Evolutionary conservation across 1,140 invertebrate species (phyloP).

Genomic region (Heterodera schachtii): DNA sequence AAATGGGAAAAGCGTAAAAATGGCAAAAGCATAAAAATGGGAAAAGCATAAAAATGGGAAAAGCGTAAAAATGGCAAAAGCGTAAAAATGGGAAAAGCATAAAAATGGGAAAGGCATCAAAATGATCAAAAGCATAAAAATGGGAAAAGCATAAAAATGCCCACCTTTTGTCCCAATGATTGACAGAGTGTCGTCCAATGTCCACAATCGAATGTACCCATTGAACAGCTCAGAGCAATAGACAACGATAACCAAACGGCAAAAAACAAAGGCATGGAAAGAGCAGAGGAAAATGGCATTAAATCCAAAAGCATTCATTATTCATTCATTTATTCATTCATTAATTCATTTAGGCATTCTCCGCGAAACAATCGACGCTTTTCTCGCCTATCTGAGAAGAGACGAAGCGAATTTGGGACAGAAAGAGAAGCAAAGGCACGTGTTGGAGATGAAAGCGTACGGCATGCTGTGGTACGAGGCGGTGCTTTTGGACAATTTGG

Average conservation of each 20-base stretch:
- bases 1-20: too few species aligned
- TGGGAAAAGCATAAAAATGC: too few species aligned
- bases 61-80: too few species aligned
- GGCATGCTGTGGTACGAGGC: not conserved
- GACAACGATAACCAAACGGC: not conserved
- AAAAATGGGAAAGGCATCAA: too few species aligned
- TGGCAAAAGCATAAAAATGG: too few species aligned
- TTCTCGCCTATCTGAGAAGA: not conserved
- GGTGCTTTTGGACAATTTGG: not conserved
- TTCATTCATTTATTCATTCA: too few species aligned
- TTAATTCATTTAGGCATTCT: not conserved
- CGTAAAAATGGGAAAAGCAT: too few species aligned
- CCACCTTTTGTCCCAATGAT: too few species aligned
- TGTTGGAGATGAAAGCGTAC: not conserved
- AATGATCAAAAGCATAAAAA: not conserved
- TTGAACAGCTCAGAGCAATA: not conserved
- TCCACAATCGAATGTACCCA: not conserved
- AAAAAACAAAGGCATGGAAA: not conserved
- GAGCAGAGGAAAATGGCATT: too few species aligned
- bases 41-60: too few species aligned
- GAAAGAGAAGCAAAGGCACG: not conserved
- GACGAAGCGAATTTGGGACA: not conserved
- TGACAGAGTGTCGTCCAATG: not conserved
- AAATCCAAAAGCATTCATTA: too few species aligned
- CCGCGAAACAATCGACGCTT: not conserved